A percentile compares a stretch with the other conserved stretches of the same genome.
Conservation (phyloP, 2,113 vertebrate species). For the Plecturocebus donacophilus region DNA sequence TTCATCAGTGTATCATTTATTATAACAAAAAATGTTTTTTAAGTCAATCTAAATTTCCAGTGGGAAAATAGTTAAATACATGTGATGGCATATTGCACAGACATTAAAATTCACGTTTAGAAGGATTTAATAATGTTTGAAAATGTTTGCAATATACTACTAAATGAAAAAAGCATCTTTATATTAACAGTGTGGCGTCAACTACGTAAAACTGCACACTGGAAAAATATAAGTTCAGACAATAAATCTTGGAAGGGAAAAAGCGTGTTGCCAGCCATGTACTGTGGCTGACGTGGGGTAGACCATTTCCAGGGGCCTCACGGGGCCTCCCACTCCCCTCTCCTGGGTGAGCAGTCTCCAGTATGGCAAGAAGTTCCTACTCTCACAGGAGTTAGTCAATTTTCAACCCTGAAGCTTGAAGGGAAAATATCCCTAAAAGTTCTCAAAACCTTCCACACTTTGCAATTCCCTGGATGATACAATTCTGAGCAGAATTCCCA, state of each 20-base stretch:
- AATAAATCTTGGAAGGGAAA: not conserved
- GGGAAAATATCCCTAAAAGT: not conserved
- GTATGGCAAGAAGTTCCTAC: not conserved
- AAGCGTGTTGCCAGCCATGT: not conserved
- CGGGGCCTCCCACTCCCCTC: fast-evolving
- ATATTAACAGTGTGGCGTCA: not conserved
- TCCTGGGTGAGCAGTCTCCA: not conserved
- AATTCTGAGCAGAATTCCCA: not conserved
- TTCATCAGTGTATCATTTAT: not conserved
- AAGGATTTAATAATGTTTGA: not conserved
- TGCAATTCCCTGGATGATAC: not conserved
- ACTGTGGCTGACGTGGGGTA: not conserved
- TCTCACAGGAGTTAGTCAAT: not conserved
- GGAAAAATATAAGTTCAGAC: not conserved
- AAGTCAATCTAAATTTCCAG: not conserved
- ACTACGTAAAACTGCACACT: not conserved
- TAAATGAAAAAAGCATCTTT: not conserved
- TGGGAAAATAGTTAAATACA: not conserved
- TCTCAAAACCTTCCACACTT: not conserved
- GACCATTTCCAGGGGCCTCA: not conserved
- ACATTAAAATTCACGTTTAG: conserved; percentile 5
- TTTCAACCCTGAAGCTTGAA: not conserved
- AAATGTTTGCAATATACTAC: not conserved
- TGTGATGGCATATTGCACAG: not conserved
- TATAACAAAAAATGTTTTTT: not conserved